Percentiles rank a stretch among this genome's conserved stretches.
These are phyloP conservation scores for Pseudomyrmex cubaensis DNA, from an alignment of 1,140 invertebrate genomes.

Conservation along the genomic window DNA sequence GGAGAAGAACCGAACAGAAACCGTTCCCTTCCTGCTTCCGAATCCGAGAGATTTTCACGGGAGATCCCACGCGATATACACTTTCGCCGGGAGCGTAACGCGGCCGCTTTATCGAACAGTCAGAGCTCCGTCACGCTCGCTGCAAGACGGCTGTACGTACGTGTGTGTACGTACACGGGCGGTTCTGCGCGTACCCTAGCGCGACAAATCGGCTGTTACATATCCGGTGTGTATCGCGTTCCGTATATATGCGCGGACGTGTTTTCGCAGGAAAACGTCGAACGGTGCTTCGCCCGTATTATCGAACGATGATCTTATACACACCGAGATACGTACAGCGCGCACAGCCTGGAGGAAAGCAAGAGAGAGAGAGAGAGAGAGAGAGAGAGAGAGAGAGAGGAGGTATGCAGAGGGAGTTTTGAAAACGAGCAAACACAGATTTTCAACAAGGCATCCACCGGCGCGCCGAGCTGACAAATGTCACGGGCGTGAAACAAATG, in stretches of 20 bases:
- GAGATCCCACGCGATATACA: not conserved
- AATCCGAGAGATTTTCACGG: not conserved
- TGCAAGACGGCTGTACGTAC: constrained; percentile 3
- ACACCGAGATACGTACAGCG: not conserved
- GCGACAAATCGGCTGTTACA: constrained; percentile 14
- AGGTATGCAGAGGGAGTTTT: too few species aligned
- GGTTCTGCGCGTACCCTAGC: too few species aligned
- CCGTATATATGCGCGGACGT: not conserved
- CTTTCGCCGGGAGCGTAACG: not conserved
- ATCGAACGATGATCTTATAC: constrained; percentile 22
- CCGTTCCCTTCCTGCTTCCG: too few species aligned
- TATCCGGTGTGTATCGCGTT: not conserved
- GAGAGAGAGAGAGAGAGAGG: too few species aligned
- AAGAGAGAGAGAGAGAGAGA: too few species aligned
- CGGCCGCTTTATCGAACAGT: constrained; percentile 34
- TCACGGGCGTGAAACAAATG: constrained; percentile 56
- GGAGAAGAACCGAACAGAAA: not conserved
- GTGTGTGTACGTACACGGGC: too few species aligned
- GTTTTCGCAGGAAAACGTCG: not conserved
- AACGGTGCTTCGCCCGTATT: not conserved
- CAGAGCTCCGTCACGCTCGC: not conserved
- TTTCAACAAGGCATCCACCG: not conserved
- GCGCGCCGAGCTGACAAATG: constrained; percentile 56
- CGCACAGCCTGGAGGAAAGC: not conserved
- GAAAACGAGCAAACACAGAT: constrained; percentile 20